A percentile compares a stretch with the other conserved stretches of the same genome.
Conservation (phyloP, 2,888 invertebrate genomes). For the Sarcophaga subvicina region DNA sequence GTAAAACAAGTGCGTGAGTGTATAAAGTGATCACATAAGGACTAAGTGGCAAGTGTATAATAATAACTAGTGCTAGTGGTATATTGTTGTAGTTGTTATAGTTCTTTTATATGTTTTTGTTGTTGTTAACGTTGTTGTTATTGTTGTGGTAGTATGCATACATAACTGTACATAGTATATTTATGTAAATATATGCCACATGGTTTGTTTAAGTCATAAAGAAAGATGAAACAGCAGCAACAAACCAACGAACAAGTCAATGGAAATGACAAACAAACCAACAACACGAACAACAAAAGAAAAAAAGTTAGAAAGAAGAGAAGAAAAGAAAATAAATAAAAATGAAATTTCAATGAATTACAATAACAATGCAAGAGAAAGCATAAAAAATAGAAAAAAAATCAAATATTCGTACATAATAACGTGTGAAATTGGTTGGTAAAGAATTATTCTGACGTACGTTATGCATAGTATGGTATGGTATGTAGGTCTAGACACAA, state of each 20-base stretch:
- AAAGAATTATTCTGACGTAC: too few relatives aligned
- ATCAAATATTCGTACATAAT: too few relatives aligned
- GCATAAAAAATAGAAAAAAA: too few relatives aligned
- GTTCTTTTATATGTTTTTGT: neutral
- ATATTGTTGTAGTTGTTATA: neutral
- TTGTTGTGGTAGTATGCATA: neutral
- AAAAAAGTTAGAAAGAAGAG: neutral
- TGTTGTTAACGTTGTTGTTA: neutral
- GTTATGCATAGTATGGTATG: too few relatives aligned
- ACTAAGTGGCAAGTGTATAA: conserved; percentile 30
- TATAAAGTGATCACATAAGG: conserved; percentile 7
- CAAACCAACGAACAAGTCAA: conserved; percentile 8
- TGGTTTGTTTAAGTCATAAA: conserved; percentile 24
- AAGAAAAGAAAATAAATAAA: conserved; percentile 1
- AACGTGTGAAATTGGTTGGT: too few relatives aligned
- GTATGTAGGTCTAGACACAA: too few relatives aligned
- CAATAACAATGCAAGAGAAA: neutral
- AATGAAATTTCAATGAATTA: neutral
- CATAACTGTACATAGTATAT: neutral
- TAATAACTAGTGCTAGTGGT: conserved; percentile 15
- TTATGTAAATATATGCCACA: conserved; percentile 46
- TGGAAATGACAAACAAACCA: neutral
- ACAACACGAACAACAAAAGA: neutral
- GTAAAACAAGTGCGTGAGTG: conserved; percentile 5
- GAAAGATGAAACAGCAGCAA: conserved; percentile 35